Evolutionary conservation across 2,797 vertebrate species (phyloP), one percentile per base, ranked within the genome.

Genomic region (Onychomys torridus): DNA sequence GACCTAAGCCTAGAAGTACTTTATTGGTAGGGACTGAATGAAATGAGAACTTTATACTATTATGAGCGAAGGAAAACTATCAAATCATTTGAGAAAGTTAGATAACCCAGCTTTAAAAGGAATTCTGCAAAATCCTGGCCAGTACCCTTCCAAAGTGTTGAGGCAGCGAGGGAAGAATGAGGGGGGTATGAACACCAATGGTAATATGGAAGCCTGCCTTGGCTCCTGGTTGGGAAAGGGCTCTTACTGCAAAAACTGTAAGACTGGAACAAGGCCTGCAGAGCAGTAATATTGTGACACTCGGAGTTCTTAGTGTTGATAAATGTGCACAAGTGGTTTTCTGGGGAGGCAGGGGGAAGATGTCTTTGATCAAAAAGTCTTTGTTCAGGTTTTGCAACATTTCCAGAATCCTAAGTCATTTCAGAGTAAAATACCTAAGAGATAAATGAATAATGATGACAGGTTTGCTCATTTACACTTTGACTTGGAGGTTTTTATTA

Each of bases 351-450:
- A 65, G 79, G 25, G 7, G 7, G 43, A 37, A 23, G 43, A 69
- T 4, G 4, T 55, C 59, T 6, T 40, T 67, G 29, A 85, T 85
- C 5, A 88, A 61, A 92, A 49, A n/a, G 21, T 46, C 59, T 69
- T 83, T 87, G 34, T 73, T 96, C 6, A 27, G 61, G 82, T 91
- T 59, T 73, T 90, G 43, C 29, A 57, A n/a, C 52, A 55, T 93
- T 92, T 93, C 40, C 82, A 21, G 57, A 34, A 78, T 82, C 89
- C 17, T n/a, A 67, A 67, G 32, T 89, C 23, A 81, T 89, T 93
- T 86, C 32, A 88, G 49, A 96, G 61, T 92, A 75, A 37, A 85
- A 61, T 32, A 17, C 69, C 71, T 23, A 61, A 78, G 88, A 96
- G 79, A 34, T 14, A 76, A 78, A 73, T 10, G 52, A 92, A 43